A percentile compares a stretch with the other conserved stretches of the same genome.
These are phyloP conservation scores for Salticus scenicus DNA, from an alignment of 2,888 invertebrate species.

Conservation along the genomic window DNA sequence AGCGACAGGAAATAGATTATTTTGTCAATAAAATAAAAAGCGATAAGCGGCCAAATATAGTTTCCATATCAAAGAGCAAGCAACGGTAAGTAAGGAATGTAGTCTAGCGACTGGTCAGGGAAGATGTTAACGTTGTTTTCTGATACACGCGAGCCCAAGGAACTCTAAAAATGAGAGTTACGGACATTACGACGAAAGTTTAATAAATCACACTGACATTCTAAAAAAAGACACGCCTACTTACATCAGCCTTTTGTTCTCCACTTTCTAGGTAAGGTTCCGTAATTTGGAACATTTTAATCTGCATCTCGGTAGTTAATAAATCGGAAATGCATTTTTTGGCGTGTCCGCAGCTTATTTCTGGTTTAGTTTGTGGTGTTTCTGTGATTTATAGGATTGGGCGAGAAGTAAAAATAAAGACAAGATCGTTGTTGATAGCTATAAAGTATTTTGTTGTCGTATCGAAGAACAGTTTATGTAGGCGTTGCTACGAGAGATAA, in stretches of 20 bases:
- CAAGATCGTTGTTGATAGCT: not conserved
- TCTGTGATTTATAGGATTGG: not conserved
- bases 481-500: not conserved
- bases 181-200: slow-evolving; percentile 67
- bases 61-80: not conserved
- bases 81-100: slow-evolving; percentile 63
- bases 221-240: slow-evolving; percentile 43
- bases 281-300: slow-evolving; percentile 22
- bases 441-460: not conserved
- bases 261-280: slow-evolving; percentile 29
- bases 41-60: slow-evolving; percentile 48
- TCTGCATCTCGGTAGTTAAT: slow-evolving; percentile 21
- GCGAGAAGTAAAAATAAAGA: not conserved
- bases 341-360: not conserved
- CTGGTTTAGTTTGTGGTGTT: not conserved
- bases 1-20: no score
- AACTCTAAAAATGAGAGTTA: slow-evolving; percentile 54
- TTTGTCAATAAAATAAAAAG: no score
- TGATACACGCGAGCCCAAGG: slow-evolving; percentile 43
- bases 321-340: slow-evolving; percentile 14
- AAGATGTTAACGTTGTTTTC: slow-evolving; percentile 45
- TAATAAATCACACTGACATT: slow-evolving; percentile 68
- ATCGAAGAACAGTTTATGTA: not conserved
- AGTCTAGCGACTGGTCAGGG: slow-evolving; percentile 54
- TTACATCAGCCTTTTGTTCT: slow-evolving; percentile 57